Evolutionary conservation across 2,113 vertebrate species (phyloP), one percentile per base, ranked within the genome.

Genomic region (Zapornia atra): DNA sequence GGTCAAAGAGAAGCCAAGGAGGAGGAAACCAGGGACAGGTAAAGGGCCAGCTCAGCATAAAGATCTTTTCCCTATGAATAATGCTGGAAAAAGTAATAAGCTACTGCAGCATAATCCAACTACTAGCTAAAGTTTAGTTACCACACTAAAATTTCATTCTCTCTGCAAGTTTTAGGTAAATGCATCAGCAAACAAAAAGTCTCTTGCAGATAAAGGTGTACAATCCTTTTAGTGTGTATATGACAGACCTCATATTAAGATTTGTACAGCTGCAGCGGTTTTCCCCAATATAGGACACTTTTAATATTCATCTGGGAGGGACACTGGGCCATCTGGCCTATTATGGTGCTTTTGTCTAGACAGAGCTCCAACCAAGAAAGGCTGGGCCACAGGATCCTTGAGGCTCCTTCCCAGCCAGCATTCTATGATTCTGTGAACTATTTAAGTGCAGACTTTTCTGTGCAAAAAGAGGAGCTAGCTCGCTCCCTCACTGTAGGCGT

Each of bases 1-100:
- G 89, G 93, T 84, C 87, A 95, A 68, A 96, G 72, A 70, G 26
- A 73, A 92, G 77, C 54, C 64, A 94, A 40, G 73, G 61, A 68
- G 57, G 33, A 63, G 29, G 56, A 70, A 88, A 81, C 7, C 33
- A 79, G 61, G 46, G 77, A 89, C 36, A 86, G 86, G 78, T 33
- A 84, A 82, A 94, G 79, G 66, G 12, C 48, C 75, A 93, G 85
- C 77, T 92, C 73, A 89, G 81, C 53, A 92, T 46, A 71, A 92
- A 81, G 12, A 15, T 42, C 56, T 85, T 85, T 89, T 95, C 60
- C 61, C 70, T 40, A 38, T 44, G 57, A 95, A 91, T 79, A 82
- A 89, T 53, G 72, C 60, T 82, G n/a, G 53, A 71, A 63, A 29
- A 21, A 34, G 77, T 86, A 89, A 92, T 71, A 86, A 92, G 61